phyloP scores from a whole-genome alignment of 2,797 vertebrate species.

The Threskiornis aethiopicus region DNA sequence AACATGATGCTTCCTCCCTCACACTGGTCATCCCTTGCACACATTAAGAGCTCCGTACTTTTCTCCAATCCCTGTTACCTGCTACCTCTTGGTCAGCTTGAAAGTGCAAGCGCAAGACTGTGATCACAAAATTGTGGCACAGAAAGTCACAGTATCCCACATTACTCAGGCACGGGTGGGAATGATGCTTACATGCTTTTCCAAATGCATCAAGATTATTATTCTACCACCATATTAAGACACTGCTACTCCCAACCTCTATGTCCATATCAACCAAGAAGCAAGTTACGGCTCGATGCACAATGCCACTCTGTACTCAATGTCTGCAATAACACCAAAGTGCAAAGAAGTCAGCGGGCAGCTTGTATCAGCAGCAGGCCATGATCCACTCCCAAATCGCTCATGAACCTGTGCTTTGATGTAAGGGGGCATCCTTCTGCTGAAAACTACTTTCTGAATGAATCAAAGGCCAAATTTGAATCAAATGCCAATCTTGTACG shows the following conservation, averaged over 20 bases:
- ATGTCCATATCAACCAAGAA: background rate
- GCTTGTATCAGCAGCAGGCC: background rate
- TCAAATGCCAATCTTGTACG: background rate
- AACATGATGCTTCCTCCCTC: background rate
- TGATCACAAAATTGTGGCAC: background rate
- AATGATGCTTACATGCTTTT: background rate
- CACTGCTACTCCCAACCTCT: background rate
- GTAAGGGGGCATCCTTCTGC: background rate
- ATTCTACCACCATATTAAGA: background rate
- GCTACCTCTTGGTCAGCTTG: background rate
- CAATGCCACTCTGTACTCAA: background rate
- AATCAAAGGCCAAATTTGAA: background rate
- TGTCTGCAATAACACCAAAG: background rate
- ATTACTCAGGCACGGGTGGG: background rate
- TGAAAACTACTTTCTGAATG: background rate
- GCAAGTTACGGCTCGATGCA: background rate
- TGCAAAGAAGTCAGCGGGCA: background rate
- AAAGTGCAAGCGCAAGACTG: background rate
- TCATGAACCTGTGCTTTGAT: fast-evolving
- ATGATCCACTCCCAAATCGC: background rate
- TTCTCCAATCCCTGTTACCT: background rate
- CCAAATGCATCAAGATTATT: background rate
- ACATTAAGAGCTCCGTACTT: background rate
- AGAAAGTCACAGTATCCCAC: background rate
- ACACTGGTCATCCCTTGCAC: background rate